Evolutionary conservation across 2,797 vertebrate species (phyloP).

Genomic region (Paedocypris micromegethes): DNA sequence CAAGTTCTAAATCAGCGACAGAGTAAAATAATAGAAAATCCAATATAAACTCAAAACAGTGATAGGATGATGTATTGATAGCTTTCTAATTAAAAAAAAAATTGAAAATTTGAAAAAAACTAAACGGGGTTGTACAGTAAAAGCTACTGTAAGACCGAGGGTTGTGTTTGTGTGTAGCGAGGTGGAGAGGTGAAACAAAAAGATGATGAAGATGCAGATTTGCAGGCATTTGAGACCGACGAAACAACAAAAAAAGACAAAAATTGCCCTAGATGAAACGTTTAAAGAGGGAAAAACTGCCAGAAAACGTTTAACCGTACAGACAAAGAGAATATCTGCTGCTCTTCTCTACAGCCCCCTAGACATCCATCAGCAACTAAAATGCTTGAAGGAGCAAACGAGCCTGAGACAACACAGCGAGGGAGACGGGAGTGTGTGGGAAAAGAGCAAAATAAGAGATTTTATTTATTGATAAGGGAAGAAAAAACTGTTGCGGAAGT

Average conservation of each 20-base stretch:
- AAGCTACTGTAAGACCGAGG: too few species aligned
- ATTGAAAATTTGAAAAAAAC: too few species aligned
- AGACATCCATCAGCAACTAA: constrained; percentile 65
- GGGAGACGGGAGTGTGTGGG: constrained; percentile 53
- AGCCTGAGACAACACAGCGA: constrained; percentile 54
- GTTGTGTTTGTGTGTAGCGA: too few species aligned
- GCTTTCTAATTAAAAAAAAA: too few species aligned
- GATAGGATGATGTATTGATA: too few species aligned
- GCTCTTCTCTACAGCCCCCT: constrained; percentile 58
- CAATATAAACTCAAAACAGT: too few species aligned
- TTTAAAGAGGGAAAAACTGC: constrained; percentile 58
- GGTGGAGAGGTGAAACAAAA: too few species aligned
- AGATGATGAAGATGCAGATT: too few species aligned
- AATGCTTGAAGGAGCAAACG: constrained; percentile 54
- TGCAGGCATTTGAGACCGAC: too few species aligned
- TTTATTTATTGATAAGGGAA: constrained; percentile 72
- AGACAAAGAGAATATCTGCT: constrained; percentile 65
- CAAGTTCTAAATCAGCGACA: too few species aligned
- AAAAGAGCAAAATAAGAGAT: constrained; percentile 52
- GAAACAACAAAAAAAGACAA: constrained; percentile 43
- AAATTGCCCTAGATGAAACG: constrained; percentile 57
- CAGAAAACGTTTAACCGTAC: constrained; percentile 64
- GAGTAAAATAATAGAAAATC: too few species aligned
- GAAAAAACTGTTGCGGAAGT: constrained; percentile 62
- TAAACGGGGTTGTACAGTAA: too few species aligned